Percentiles rank a stretch among this genome's conserved stretches.
phyloP scores from a whole-genome alignment of 2,888 invertebrate species.

The Heliconius ethilla region DNA sequence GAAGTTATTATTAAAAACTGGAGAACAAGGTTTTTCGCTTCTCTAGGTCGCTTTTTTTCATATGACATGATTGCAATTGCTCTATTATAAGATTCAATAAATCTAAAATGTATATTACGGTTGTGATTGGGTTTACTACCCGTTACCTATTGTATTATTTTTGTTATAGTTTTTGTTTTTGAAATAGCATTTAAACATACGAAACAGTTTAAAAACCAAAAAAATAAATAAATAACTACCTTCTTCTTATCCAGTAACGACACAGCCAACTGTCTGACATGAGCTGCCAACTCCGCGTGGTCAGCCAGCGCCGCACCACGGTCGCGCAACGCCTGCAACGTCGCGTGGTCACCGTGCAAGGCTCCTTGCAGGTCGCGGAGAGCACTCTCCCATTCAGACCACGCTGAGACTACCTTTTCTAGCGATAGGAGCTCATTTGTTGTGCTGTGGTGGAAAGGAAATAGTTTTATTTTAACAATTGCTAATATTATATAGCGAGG shows the following conservation, averaged over 20 bases:
- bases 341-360: slow-evolving; percentile 85
- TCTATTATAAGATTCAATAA: too few species aligned
- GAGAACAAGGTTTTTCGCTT: too few species aligned
- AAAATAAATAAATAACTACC: slow-evolving; percentile 50
- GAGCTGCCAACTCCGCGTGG: slow-evolving; percentile 80
- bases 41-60: too few species aligned
- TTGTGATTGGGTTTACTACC: too few species aligned
- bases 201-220: not conserved
- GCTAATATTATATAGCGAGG: not conserved
- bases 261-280: slow-evolving; percentile 83
- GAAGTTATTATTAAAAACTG: too few species aligned
- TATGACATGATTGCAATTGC: too few species aligned
- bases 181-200: not conserved
- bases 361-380: slow-evolving; percentile 89
- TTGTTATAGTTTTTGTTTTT: too few species aligned
- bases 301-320: slow-evolving; percentile 82
- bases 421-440: slow-evolving; percentile 87
- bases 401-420: slow-evolving; percentile 86
- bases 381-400: slow-evolving; percentile 89
- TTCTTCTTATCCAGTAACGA: slow-evolving; percentile 80
- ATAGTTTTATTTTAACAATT: not conserved
- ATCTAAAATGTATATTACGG: too few species aligned
- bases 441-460: slow-evolving; percentile 75
- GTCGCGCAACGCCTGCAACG: slow-evolving; percentile 74
- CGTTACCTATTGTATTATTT: too few species aligned